Percentiles rank a stretch among this genome's conserved stretches.
Conservation (phyloP, 2,797 vertebrate genomes). For the Phyllotis vaccarum region DNA sequence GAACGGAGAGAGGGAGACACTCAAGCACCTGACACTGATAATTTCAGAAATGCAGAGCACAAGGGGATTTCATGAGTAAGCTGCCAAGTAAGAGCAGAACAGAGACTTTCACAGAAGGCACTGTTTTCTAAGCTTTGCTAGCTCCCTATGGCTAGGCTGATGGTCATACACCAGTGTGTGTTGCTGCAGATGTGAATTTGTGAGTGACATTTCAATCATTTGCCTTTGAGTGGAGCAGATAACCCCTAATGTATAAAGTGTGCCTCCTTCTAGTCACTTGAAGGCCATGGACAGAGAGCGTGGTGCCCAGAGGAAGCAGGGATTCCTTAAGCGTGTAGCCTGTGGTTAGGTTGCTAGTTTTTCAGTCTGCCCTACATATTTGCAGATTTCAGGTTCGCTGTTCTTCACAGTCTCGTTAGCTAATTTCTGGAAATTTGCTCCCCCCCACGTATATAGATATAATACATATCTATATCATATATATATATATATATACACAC, state of each 20-base stretch:
- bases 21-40: background rate
- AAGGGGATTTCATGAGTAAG: too few species aligned
- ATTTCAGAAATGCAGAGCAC: background rate
- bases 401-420: background rate
- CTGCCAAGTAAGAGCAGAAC: background rate
- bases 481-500: too few species aligned
- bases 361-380: background rate
- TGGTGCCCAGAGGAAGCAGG: background rate
- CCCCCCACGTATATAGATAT: background rate
- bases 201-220: background rate
- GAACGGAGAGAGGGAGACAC: background rate
- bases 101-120: background rate
- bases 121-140: too few species aligned
- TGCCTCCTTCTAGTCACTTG: background rate
- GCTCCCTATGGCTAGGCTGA: background rate
- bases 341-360: background rate
- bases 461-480: too few species aligned
- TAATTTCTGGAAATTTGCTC: background rate
- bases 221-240: background rate
- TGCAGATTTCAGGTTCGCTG: background rate
- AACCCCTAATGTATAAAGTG: rapidly evolving
- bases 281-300: background rate
- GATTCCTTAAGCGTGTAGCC: background rate
- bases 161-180: background rate
- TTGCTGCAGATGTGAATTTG: background rate